A percentile compares a stretch with the other conserved stretches of the same genome.
Conservation (phyloP, 2,888 invertebrate genomes). For the Tinea pellionella region DNA sequence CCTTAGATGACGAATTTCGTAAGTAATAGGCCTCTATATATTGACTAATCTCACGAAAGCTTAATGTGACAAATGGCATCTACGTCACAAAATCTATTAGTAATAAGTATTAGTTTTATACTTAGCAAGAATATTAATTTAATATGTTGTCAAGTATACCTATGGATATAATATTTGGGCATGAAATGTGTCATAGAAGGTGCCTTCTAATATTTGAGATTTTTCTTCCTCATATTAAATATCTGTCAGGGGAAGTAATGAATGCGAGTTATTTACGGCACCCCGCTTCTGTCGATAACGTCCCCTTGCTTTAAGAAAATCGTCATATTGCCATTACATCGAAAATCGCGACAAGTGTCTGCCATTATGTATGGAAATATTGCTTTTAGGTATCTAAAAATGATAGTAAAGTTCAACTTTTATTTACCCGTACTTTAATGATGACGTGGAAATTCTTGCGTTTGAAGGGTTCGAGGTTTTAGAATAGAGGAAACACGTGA, state of each 20-base stretch:
- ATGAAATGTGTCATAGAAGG: not conserved
- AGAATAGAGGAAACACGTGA: no score
- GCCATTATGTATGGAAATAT: slow-evolving; percentile 8
- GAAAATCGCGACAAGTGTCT: slow-evolving; percentile 16
- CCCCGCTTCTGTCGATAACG: slow-evolving; percentile 46
- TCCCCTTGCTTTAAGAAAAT: slow-evolving; percentile 26
- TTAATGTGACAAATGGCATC: no score
- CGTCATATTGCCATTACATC: slow-evolving; percentile 47
- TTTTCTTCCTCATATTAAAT: slow-evolving; percentile 13
- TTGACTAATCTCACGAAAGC: not conserved
- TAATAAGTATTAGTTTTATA: no score
- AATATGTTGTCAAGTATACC: no score
- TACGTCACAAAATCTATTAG: no score
- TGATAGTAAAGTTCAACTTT: not conserved
- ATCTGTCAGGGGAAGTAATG: slow-evolving; percentile 38
- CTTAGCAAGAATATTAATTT: no score
- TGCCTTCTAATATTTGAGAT: slow-evolving; percentile 3
- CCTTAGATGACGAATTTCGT: slow-evolving; percentile 61
- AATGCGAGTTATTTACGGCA: slow-evolving; percentile 51
- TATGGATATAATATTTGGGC: not conserved
- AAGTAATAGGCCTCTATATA: not conserved
- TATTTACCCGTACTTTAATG: not conserved
- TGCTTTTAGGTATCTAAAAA: not conserved
- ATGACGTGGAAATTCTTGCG: no score
- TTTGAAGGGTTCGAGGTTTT: no score